These are phyloP conservation scores for Paraplagusia blochii DNA, from an alignment of 2,113 vertebrate species.

Conservation along the genomic window DNA sequence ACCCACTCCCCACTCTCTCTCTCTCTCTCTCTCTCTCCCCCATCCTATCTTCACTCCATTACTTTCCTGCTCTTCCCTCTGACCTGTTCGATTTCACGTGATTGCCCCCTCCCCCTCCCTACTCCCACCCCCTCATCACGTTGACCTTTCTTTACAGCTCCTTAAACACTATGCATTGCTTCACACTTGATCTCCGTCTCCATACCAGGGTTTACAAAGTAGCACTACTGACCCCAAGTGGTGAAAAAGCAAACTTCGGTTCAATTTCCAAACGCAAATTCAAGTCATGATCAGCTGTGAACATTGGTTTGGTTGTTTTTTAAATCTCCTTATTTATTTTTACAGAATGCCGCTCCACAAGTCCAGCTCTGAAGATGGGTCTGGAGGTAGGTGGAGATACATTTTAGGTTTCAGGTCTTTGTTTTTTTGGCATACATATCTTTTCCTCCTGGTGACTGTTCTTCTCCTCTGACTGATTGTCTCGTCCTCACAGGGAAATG, in stretches of 20 bases:
- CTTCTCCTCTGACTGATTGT: background rate
- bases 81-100: constrained; percentile 8
- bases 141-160: constrained; percentile 1
- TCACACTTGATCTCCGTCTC: constrained; percentile 16
- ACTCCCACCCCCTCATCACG: background rate
- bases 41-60: constrained; percentile 13
- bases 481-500: constrained; percentile 80
- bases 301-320: background rate
- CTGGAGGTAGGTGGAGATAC: constrained; percentile 80
- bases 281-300: background rate
- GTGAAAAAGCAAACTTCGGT: constrained; percentile 10
- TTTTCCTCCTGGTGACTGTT: background rate
- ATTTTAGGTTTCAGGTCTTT: background rate
- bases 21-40: constrained; percentile 1
- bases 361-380: constrained; percentile 92
- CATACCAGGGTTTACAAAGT: constrained; percentile 4
- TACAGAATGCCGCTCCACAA: constrained; percentile 88
- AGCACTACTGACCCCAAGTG: constrained; percentile 70
- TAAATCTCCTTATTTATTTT: background rate
- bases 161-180: constrained; percentile 11
- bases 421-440: background rate
- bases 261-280: background rate
- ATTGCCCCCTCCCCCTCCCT: background rate
- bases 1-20: constrained; percentile 2
- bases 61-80: constrained; percentile 12